These are phyloP conservation scores for Lepus americanus DNA, from an alignment of 2,113 vertebrate species.

Conservation along the genomic window DNA sequence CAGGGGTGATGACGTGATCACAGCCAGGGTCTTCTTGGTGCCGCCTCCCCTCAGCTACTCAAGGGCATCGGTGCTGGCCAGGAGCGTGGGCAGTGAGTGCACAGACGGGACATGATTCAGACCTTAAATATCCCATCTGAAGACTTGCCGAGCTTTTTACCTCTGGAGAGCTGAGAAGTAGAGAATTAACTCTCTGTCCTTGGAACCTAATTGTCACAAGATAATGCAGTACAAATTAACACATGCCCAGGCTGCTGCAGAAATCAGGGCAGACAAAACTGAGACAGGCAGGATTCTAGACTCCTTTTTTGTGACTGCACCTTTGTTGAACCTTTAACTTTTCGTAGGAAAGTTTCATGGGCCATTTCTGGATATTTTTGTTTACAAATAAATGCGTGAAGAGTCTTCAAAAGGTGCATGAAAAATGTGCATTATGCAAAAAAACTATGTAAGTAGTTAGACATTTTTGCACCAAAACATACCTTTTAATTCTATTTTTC, in stretches of 20 bases:
- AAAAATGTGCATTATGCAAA: no score
- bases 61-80: background rate
- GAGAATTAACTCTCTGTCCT: constrained; percentile 23
- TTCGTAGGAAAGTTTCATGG: background rate
- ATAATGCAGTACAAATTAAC: constrained; percentile 35
- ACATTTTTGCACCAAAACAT: no score
- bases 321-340: constrained; percentile 4
- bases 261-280: constrained; percentile 34
- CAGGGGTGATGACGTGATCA: background rate
- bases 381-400: background rate
- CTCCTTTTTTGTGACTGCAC: background rate
- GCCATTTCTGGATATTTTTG: background rate
- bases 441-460: no score
- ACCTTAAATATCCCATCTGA: background rate
- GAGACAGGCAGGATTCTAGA: background rate
- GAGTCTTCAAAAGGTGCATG: no score
- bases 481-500: no score
- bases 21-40: accelerated
- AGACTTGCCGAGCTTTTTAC: background rate
- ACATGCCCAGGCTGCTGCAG: background rate
- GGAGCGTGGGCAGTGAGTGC: background rate
- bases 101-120: background rate
- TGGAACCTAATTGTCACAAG: background rate
- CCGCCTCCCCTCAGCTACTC: background rate
- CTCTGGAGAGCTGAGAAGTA: constrained; percentile 23